Base-by-base conservation (phyloP, 1,140 invertebrate genomes). In the Camponotus floridanus region DNA sequence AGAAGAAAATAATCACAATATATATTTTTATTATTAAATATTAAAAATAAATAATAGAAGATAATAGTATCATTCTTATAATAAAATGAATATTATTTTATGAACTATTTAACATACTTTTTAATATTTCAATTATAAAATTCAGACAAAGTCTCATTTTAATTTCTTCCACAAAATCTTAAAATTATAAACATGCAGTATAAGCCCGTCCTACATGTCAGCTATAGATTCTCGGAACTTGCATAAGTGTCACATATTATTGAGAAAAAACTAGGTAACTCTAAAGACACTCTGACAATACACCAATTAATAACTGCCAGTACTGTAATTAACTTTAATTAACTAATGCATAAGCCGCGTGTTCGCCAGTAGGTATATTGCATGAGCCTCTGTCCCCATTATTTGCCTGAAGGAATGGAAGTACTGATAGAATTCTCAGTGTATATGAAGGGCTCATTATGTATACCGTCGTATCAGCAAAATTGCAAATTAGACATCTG, bases 401-500 rank as follows among this genome's bases (percentile, higher is more conserved):
- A 83, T 42, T 51, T 39, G 68, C 68, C 55, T 83, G 55, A 74
- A 83, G 79, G 79, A 81, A 81, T 11, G 26, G 65, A 36, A 83
- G 45, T 42, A 42, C 39, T 48, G 55, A 51, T 5, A 74, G 68
- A n/a, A 83, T 74, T 74, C 45, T 13, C 26, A 26, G 31, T 36
- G 36, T 71, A 57, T 57, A 71, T 78, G 76, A 68, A 57, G 31
- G 68, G 39, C 79, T 48, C 79, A 7, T 55, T 45, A 55, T 57
- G 13, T 42, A 31, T 18, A 57, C 5, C 9, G 18, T 33, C 33
- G 31, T 33, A 39, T 26, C 6, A 31, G 79, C 68, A 61, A 74
- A 83, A 62, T 74, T 83, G 33, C 39, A 21, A 55, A 83, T 83
- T 83, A 83, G 68, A 83, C 68, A 15, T 74, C 79, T 83, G 79